Evolutionary conservation across 2,888 invertebrate species (phyloP).

Genomic region (Bombyx huttoni): DNA sequence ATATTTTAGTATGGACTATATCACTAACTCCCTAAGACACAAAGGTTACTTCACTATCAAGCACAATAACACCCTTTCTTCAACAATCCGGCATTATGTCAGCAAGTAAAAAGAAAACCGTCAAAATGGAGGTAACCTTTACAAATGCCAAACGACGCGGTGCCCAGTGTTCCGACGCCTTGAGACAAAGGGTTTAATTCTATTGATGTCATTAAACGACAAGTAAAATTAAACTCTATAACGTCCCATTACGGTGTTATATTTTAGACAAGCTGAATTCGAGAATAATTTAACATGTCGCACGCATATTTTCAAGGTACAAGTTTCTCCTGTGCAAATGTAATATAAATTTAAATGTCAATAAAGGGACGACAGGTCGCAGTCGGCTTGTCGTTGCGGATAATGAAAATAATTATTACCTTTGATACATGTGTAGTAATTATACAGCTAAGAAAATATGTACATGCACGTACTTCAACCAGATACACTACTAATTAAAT

Average conservation of each 20-base stretch:
- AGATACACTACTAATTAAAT: constrained; percentile 3
- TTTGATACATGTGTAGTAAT: constrained; percentile 41
- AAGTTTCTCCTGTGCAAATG: constrained; percentile 44
- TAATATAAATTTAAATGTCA: constrained; percentile 55
- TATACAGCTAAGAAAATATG: constrained; percentile 16
- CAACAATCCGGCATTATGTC: constrained; percentile 47
- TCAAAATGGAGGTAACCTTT: constrained; percentile 62
- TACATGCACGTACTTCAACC: not conserved
- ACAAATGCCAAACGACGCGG: constrained; percentile 62
- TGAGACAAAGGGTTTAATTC: constrained; percentile 67
- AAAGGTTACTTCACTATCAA: constrained; percentile 49
- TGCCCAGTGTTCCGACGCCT: constrained; percentile 49
- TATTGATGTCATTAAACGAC: constrained; percentile 26
- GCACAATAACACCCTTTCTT: constrained; percentile 60
- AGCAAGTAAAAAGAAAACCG: constrained; percentile 58
- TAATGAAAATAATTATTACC: constrained; percentile 45
- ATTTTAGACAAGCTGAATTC: constrained; percentile 18
- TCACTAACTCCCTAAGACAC: constrained; percentile 11
- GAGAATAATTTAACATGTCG: constrained; percentile 33
- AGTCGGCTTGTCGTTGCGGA: constrained; percentile 29
- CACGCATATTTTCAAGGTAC: constrained; percentile 38
- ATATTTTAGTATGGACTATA: constrained; percentile 14
- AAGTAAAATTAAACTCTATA: constrained; percentile 39
- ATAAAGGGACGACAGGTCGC: constrained; percentile 49
- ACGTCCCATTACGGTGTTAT: constrained; percentile 23